These are phyloP conservation scores for Willisornis vidua DNA, from an alignment of 2,113 vertebrate genomes.

Conservation along the genomic window DNA sequence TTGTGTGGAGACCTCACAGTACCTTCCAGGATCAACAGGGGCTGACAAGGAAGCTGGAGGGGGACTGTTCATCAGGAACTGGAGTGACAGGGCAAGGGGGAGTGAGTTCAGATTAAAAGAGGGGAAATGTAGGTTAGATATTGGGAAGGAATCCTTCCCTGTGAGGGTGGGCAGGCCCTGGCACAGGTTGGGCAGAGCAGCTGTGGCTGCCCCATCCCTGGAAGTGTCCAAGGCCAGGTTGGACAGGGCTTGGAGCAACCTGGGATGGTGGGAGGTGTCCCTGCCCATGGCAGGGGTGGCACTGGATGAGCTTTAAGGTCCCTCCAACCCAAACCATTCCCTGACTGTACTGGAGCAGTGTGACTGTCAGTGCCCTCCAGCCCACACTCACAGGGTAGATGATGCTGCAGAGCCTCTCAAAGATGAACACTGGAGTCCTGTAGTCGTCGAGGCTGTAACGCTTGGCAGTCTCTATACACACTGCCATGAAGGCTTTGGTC, in stretches of 20 bases:
- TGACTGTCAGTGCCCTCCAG: accelerated
- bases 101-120: background rate
- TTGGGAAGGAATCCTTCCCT: background rate
- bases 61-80: background rate
- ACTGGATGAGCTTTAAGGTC: background rate
- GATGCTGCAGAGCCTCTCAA: slow-evolving; percentile 97
- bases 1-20: background rate
- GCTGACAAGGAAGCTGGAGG: background rate
- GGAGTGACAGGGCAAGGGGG: background rate
- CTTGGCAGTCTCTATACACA: slow-evolving; percentile 98
- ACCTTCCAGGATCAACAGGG: background rate
- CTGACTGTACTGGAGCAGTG: background rate
- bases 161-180: background rate
- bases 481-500: slow-evolving; percentile 98
- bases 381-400: slow-evolving; percentile 91
- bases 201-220: background rate
- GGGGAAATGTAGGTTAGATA: background rate
- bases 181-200: background rate
- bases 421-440: slow-evolving; percentile 98
- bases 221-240: accelerated
- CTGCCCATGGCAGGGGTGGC: background rate
- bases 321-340: background rate
- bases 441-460: slow-evolving; percentile 97
- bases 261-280: background rate
- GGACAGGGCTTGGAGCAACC: accelerated